These are phyloP conservation scores for Progne subis DNA, from an alignment of 2,113 vertebrate species.

Conservation along the genomic window DNA sequence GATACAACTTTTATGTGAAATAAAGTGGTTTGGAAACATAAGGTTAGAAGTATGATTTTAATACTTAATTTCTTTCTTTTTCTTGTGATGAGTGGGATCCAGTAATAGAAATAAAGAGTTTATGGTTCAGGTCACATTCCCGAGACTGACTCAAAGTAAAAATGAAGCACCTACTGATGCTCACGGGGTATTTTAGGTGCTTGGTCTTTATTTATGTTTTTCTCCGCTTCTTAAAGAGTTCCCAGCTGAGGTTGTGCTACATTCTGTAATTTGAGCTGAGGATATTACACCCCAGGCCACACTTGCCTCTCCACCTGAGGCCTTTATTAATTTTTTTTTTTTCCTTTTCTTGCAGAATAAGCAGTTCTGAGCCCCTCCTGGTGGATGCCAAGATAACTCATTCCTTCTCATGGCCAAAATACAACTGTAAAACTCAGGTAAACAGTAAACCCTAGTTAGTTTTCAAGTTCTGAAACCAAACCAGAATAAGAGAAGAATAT, in stretches of 20 bases:
- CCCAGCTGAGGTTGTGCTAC: not conserved
- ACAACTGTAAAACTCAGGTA: not conserved
- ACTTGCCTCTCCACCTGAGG: not conserved
- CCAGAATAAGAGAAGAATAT: not conserved
- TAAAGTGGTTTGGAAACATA: not conserved
- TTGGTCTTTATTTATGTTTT: not conserved
- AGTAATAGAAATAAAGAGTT: not conserved
- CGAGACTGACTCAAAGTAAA: not conserved
- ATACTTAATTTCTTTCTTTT: not conserved
- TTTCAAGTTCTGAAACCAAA: constrained; percentile 56
- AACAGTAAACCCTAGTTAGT: not conserved
- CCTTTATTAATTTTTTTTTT: not conserved
- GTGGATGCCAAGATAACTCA: not conserved
- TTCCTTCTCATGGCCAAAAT: not conserved
- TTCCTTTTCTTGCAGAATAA: not conserved
- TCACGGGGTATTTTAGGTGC: not conserved
- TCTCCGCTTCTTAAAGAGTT: not conserved
- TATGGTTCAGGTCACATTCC: not conserved
- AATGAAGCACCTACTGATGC: not conserved
- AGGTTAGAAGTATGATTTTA: not conserved
- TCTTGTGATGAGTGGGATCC: not conserved
- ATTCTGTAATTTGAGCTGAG: constrained; percentile 23
- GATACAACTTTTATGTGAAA: not conserved
- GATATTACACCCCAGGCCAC: not conserved
- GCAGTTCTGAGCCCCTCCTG: not conserved